A percentile compares a stretch with the other conserved stretches of the same genome.
Conservation (phyloP, 2,797 vertebrate genomes). For the Siniperca obscura region DNA sequence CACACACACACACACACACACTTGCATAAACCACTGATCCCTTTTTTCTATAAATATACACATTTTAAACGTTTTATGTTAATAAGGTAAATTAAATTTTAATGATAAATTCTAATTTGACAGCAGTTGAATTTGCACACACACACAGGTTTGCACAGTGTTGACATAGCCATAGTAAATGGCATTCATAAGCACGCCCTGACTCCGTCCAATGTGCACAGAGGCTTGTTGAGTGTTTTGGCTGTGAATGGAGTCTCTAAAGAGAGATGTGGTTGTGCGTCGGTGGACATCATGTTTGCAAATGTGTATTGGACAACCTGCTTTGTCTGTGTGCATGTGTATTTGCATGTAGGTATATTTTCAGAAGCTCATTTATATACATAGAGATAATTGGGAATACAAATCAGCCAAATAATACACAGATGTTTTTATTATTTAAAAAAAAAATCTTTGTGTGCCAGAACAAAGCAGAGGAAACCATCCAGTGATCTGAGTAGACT, state of each 20-base stretch:
- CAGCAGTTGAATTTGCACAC: conserved; percentile 4
- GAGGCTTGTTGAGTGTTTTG: conserved; percentile 23
- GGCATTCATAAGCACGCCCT: conserved; percentile 51
- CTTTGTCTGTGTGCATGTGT: background rate
- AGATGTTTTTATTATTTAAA: background rate
- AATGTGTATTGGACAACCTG: background rate
- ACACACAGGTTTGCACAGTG: conserved; percentile 30
- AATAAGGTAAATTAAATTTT: conserved; percentile 14
- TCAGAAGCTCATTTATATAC: background rate
- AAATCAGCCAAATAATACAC: conserved; percentile 4
- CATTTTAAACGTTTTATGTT: conserved; percentile 7
- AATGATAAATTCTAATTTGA: conserved; percentile 24
- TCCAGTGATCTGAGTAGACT: conserved; percentile 40
- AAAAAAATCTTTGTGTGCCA: background rate
- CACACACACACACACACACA: conserved; percentile 31
- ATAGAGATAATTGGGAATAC: background rate
- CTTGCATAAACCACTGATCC: conserved; percentile 47
- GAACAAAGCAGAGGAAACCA: conserved; percentile 43
- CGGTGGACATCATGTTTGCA: conserved; percentile 11
- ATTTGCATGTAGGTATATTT: background rate
- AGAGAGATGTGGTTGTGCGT: conserved; percentile 36
- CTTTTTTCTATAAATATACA: conserved; percentile 42
- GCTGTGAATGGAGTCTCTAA: conserved; percentile 55
- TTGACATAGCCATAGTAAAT: conserved; percentile 56
- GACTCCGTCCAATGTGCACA: conserved; percentile 47